Percentiles rank a stretch among this genome's conserved stretches.
These are phyloP conservation scores for Plemyria rubiginata DNA, from an alignment of 2,888 invertebrate species.

Conservation along the genomic window DNA sequence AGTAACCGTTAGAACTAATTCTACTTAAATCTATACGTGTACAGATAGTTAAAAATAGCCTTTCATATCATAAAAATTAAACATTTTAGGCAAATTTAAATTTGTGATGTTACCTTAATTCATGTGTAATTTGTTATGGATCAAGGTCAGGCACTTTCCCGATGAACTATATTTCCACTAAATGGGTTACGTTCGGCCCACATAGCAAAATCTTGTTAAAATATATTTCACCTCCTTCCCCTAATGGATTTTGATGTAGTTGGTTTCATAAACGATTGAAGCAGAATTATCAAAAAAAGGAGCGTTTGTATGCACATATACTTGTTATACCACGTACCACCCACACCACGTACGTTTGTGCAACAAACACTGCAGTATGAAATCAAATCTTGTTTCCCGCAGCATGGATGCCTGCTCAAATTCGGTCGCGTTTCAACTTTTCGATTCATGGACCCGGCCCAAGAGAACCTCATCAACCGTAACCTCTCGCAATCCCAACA, in stretches of 20 bases:
- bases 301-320: not conserved
- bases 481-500: slow-evolving; percentile 90
- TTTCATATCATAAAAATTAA: not conserved
- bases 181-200: slow-evolving; percentile 43
- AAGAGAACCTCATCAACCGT: slow-evolving; percentile 91
- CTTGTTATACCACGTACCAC: no score
- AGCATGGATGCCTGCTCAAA: slow-evolving; percentile 94
- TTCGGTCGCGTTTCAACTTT: slow-evolving; percentile 95
- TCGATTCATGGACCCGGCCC: slow-evolving; percentile 92
- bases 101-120: not conserved
- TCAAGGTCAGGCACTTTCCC: slow-evolving; percentile 45
- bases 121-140: slow-evolving; percentile 39
- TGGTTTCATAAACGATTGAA: slow-evolving; percentile 9
- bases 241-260: slow-evolving; percentile 12
- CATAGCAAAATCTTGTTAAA: slow-evolving; percentile 27
- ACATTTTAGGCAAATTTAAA: not conserved
- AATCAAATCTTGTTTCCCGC: slow-evolving; percentile 39
- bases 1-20: not conserved
- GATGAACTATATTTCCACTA: slow-evolving; percentile 33
- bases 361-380: not conserved
- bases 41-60: not conserved
- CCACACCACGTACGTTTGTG: not conserved
- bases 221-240: slow-evolving; percentile 19
- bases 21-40: not conserved
- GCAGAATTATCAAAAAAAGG: not conserved